phyloP scores from a whole-genome alignment of 2,113 vertebrate species.

The Semnornis frantzii region DNA sequence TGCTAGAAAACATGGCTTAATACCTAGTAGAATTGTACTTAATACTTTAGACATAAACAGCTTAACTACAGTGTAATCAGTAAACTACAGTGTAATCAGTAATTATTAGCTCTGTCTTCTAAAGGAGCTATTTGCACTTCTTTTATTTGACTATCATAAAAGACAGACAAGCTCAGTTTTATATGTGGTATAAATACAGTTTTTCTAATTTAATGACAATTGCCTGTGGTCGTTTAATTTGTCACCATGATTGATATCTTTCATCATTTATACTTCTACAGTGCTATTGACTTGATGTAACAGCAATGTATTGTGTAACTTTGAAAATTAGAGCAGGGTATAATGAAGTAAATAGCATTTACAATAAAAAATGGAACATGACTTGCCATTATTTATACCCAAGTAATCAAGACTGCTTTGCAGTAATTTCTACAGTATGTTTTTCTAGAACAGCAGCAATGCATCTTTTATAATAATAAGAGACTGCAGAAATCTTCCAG shows the following conservation, averaged over 20 bases:
- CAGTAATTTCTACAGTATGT: neutral
- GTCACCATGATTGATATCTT: conserved; percentile 24
- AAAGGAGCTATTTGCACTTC: neutral
- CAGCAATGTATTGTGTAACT: neutral
- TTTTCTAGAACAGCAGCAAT: neutral
- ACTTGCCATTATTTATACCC: neutral
- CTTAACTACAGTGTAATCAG: neutral
- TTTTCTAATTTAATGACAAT: conserved; percentile 9
- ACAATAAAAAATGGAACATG: neutral
- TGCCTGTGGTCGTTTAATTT: conserved; percentile 11
- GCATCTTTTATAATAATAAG: neutral
- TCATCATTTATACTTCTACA: conserved; percentile 46
- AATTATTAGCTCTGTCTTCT: conserved; percentile 13
- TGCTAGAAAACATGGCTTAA: neutral
- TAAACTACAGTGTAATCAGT: conserved; percentile 16
- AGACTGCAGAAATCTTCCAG: neutral
- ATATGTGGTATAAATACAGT: neutral
- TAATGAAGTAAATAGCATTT: conserved; percentile 2
- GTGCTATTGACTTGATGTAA: neutral
- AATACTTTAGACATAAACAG: neutral
- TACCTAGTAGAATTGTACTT: neutral
- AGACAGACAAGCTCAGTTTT: neutral
- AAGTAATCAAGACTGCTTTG: neutral
- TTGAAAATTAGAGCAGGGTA: neutral
- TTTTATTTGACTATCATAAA: neutral